Evolutionary conservation across 2,888 invertebrate genomes (phyloP).

Genomic region (Hybos culiciformis): DNA sequence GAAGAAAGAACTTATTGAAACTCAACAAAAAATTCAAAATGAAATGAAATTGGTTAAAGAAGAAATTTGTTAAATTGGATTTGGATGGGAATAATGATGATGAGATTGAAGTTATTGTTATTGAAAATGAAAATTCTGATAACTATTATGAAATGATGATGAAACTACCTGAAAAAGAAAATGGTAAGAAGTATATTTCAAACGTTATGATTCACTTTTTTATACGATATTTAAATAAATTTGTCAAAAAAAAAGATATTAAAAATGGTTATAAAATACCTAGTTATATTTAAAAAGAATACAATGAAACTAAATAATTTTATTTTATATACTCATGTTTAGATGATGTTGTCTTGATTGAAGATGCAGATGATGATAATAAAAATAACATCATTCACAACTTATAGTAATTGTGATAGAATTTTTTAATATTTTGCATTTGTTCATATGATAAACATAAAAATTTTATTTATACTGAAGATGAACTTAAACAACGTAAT

Average conservation of each 20-base stretch:
- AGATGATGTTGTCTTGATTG: not conserved
- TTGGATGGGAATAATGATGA: too few species aligned
- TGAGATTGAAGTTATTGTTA: conserved; percentile 1
- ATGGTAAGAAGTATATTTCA: too few species aligned
- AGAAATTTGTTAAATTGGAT: too few species aligned
- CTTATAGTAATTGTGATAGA: conserved; percentile 23
- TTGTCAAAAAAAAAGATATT: too few species aligned
- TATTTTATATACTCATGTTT: too few species aligned
- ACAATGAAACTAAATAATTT: too few species aligned
- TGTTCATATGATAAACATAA: conserved; percentile 24
- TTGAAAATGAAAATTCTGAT: conserved; percentile 6
- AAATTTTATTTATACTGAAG: conserved; percentile 14
- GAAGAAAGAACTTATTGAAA: not conserved
- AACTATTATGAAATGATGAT: conserved; percentile 4
- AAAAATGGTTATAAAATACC: too few species aligned
- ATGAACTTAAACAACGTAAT: not conserved
- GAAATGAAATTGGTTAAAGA: too few species aligned
- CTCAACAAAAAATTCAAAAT: not conserved
- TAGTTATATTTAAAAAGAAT: too few species aligned
- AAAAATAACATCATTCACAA: not conserved
- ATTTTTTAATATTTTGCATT: conserved; percentile 19
- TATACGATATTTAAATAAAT: not conserved
- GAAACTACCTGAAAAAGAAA: not conserved
- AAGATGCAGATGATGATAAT: not conserved
- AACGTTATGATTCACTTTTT: not conserved